A percentile compares a stretch with the other conserved stretches of the same genome.
Conservation (phyloP, 2,888 invertebrate genomes). For the Dendrolimus pini region DNA sequence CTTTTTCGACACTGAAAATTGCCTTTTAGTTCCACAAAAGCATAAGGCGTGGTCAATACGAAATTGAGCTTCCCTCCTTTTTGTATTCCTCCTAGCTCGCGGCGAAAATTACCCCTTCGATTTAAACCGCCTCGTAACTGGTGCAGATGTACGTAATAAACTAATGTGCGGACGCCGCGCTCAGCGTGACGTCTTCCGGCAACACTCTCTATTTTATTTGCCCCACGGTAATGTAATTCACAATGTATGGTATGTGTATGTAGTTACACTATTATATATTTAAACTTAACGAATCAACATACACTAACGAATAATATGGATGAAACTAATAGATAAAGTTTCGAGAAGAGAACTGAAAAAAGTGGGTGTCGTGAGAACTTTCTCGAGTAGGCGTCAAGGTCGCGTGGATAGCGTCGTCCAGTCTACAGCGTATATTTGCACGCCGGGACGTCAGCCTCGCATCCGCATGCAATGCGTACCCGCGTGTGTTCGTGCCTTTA, state of each 20-base stretch:
- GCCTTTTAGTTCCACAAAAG: slow-evolving; percentile 27
- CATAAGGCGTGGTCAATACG: slow-evolving; percentile 58
- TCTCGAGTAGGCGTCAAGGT: slow-evolving; percentile 45
- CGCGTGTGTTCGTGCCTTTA: slow-evolving; percentile 47
- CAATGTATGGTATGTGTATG: neutral
- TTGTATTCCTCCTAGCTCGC: slow-evolving; percentile 40
- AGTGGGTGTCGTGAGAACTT: slow-evolving; percentile 48
- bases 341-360: slow-evolving; percentile 13
- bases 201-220: slow-evolving; percentile 6
- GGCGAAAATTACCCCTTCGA: slow-evolving; percentile 60
- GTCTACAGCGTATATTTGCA: slow-evolving; percentile 59
- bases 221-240: slow-evolving; percentile 4
- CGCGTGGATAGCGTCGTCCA: slow-evolving; percentile 55
- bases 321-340: neutral
- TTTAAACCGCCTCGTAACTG: slow-evolving; percentile 48
- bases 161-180: slow-evolving; percentile 45
- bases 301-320: neutral
- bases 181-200: slow-evolving; percentile 62
- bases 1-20: too few relatives aligned
- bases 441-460: slow-evolving; percentile 48
- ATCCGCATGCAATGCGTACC: slow-evolving; percentile 56
- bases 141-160: slow-evolving; percentile 54
- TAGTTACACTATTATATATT: neutral
- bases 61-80: slow-evolving; percentile 50
- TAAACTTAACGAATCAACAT: neutral